Conservation (phyloP, 2,797 vertebrate genomes). For the Oreochromis grahami region DNA sequence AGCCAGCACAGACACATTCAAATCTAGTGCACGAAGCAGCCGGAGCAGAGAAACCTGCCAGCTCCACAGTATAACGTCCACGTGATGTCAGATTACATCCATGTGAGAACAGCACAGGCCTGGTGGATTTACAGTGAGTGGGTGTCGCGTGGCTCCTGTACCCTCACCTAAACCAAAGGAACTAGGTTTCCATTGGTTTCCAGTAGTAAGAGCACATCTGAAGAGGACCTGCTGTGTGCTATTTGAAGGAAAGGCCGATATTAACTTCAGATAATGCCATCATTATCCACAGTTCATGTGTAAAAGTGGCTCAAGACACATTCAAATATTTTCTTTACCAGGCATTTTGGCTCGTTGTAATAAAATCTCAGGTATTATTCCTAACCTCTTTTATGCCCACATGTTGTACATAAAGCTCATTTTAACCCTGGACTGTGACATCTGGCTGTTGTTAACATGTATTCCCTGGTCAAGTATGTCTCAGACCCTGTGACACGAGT, state of each 20-base stretch:
- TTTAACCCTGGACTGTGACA: background rate
- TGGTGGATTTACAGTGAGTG: background rate
- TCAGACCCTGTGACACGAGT: background rate
- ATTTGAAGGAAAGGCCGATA: background rate
- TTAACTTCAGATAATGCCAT: background rate
- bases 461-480: background rate
- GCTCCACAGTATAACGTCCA: background rate
- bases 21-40: background rate
- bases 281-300: rapidly evolving
- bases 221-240: background rate
- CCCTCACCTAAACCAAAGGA: background rate
- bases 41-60: rapidly evolving
- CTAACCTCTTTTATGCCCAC: background rate
- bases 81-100: background rate
- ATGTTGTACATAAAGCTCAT: background rate
- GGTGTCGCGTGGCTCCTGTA: background rate
- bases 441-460: background rate
- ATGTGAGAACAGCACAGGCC: background rate
- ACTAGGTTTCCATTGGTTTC: background rate
- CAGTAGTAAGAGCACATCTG: background rate
- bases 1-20: background rate
- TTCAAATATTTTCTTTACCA: background rate
- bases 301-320: background rate
- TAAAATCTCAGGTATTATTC: background rate
- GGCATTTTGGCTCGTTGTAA: background rate